phyloP scores from a whole-genome alignment of 2,797 vertebrate species.

The Typhlichthys eigenmanni region DNA sequence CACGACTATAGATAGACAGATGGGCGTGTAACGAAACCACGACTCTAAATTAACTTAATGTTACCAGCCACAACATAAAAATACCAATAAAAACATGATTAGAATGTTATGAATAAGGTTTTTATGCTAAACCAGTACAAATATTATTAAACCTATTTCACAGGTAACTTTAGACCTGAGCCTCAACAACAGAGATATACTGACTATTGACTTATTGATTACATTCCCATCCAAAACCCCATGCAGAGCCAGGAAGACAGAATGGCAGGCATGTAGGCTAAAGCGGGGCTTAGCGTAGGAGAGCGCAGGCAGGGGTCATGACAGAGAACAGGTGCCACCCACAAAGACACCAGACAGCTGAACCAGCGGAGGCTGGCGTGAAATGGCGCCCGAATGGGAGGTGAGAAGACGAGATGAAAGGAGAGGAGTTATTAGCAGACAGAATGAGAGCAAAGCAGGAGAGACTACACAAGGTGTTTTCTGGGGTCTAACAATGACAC shows the following conservation, averaged over 20 bases:
- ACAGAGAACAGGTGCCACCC: conserved; percentile 62
- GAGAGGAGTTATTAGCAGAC: neutral
- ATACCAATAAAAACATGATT: neutral
- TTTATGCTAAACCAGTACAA: neutral
- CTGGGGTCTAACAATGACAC: too few relatives aligned
- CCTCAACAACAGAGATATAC: neutral
- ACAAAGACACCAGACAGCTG: conserved; percentile 65
- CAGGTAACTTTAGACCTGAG: neutral
- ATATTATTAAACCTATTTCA: neutral
- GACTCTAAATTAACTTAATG: neutral
- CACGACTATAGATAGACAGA: conserved; percentile 7
- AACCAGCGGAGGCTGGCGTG: conserved; percentile 22
- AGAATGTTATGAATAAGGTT: neutral
- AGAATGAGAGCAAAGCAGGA: conserved; percentile 12
- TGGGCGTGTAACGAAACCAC: conserved; percentile 13
- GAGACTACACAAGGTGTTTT: conserved; percentile 9
- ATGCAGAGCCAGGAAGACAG: neutral
- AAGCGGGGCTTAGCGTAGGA: conserved; percentile 7
- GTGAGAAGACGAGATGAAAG: conserved; percentile 1
- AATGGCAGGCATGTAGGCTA: conserved; percentile 35
- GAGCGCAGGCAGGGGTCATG: conserved; percentile 38
- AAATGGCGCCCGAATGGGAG: conserved; percentile 36
- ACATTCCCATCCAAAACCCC: neutral
- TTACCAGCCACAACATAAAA: neutral
- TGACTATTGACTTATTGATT: too few relatives aligned